Evolutionary conservation across 1,140 invertebrate genomes (phyloP).

Genomic region (Theocolax elegans): DNA sequence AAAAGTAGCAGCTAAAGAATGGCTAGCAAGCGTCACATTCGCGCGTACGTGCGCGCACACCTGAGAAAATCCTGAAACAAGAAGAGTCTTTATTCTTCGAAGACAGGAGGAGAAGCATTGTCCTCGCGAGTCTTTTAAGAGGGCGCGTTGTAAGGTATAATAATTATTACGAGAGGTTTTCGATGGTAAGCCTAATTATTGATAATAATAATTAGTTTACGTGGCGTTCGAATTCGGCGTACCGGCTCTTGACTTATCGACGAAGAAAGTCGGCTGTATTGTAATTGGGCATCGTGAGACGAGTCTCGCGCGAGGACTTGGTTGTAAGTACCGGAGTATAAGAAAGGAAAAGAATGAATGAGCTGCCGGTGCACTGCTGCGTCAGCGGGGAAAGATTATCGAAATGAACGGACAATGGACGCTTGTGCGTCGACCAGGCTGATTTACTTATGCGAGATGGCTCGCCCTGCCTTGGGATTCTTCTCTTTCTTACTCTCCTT

Average conservation of each 20-base stretch:
- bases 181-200: conserved; percentile 1
- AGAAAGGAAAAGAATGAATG: background rate
- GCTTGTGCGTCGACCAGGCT: background rate
- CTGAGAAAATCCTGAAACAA: too few species aligned
- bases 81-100: background rate
- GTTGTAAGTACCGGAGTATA: conserved; percentile 35
- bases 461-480: background rate
- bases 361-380: background rate
- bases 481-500: background rate
- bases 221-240: too few species aligned
- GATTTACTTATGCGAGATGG: conserved; percentile 4
- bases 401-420: conserved; percentile 25
- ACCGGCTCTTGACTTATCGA: conserved; percentile 35
- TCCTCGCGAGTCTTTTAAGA: background rate
- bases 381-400: conserved; percentile 30
- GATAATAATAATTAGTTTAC: conserved; percentile 8
- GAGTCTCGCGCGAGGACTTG: conserved; percentile 1
- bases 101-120: background rate
- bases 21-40: too few species aligned
- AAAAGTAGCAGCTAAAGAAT: too few species aligned
- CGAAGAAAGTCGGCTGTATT: conserved; percentile 41
- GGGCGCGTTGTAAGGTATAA: background rate
- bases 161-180: conserved; percentile 8
- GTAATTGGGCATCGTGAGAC: conserved; percentile 41
- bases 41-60: too few species aligned